Evolutionary conservation across 2,113 vertebrate species (phyloP).

Genomic region (Nycticorax nycticorax): DNA sequence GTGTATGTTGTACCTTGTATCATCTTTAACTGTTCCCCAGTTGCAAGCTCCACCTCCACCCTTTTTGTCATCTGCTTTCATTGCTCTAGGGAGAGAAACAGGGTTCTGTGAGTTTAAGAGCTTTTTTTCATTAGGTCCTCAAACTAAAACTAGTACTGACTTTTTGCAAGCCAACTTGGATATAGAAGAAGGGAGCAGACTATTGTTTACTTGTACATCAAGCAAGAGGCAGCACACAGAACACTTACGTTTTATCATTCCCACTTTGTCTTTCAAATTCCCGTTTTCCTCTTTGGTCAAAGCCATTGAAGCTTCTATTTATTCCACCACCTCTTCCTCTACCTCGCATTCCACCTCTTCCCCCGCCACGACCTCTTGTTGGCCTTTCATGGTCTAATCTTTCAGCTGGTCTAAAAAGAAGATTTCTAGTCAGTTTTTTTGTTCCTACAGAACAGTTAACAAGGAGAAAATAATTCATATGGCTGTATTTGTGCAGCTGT

Average conservation of each 20-base stretch:
- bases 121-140: background rate
- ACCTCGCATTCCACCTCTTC: slow-evolving; percentile 70
- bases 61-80: slow-evolving; percentile 79
- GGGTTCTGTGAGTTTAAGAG: background rate
- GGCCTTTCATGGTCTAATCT: slow-evolving; percentile 62
- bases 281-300: slow-evolving; percentile 80
- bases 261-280: slow-evolving; percentile 84
- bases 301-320: slow-evolving; percentile 70
- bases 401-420: slow-evolving; percentile 64
- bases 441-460: background rate
- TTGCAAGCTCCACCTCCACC: slow-evolving; percentile 77
- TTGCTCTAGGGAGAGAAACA: slow-evolving; percentile 64
- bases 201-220: background rate
- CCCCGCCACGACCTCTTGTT: slow-evolving; percentile 65
- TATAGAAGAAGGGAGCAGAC: background rate
- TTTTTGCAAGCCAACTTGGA: background rate
- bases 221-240: background rate
- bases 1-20: slow-evolving; percentile 39
- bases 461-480: background rate
- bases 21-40: slow-evolving; percentile 79
- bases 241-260: slow-evolving; percentile 79
- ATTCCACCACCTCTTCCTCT: slow-evolving; percentile 77
- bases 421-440: background rate
- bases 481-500: background rate
- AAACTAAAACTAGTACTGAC: background rate